A percentile compares a stretch with the other conserved stretches of the same genome.
phyloP scores from a whole-genome alignment of 1,140 invertebrate species.

The Diprion similis region DNA sequence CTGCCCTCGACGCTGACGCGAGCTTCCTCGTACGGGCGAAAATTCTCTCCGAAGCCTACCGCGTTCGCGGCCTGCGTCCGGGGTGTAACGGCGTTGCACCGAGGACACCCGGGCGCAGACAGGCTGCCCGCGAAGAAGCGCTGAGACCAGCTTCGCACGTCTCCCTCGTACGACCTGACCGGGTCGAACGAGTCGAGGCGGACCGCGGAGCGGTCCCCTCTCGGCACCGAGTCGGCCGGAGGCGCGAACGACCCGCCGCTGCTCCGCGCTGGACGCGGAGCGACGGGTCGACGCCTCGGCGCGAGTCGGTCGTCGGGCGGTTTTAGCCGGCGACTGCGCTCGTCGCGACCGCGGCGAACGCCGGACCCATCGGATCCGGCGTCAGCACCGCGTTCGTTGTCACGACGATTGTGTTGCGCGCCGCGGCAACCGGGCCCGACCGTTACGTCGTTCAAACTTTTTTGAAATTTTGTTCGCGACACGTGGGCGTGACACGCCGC shows the following conservation, averaged over 20 bases:
- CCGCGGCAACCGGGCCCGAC: neutral
- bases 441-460: slow-evolving; percentile 3
- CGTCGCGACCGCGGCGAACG: neutral
- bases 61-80: no score
- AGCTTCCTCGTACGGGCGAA: no score
- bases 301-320: neutral
- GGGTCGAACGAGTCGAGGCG: no score
- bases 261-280: neutral
- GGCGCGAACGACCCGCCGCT: neutral
- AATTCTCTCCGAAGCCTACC: no score
- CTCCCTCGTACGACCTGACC: no score
- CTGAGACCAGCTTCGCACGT: no score
- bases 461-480: neutral
- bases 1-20: no score
- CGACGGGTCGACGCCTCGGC: neutral
- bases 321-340: neutral
- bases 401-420: neutral
- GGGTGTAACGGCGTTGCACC: no score
- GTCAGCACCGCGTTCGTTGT: neutral
- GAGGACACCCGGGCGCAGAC: no score
- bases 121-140: no score
- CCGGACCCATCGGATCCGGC: neutral
- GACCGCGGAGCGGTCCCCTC: no score
- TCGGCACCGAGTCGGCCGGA: neutral
- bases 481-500: no score